These are phyloP conservation scores for Poecilus cupreus DNA, from an alignment of 2,888 invertebrate genomes.

Conservation along the genomic window DNA sequence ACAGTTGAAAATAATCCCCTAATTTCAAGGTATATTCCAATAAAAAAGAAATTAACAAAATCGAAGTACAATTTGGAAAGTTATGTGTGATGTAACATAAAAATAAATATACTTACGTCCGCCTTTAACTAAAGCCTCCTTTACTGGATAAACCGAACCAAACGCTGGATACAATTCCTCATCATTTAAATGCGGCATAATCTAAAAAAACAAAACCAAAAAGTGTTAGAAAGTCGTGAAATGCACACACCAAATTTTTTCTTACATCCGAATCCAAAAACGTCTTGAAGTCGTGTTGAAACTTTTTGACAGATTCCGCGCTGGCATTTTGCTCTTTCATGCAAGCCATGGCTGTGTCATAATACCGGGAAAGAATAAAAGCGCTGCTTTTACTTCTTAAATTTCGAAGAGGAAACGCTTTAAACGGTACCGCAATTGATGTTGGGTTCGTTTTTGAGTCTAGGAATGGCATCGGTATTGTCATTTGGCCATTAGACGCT, in stretches of 20 bases:
- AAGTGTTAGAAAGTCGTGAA: too few relatives aligned
- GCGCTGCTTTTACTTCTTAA: slow-evolving; percentile 71
- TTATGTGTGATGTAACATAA: too few relatives aligned
- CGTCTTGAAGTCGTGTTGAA: slow-evolving; percentile 74
- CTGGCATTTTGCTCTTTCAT: slow-evolving; percentile 70
- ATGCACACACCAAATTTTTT: too few relatives aligned
- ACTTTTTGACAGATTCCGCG: slow-evolving; percentile 70
- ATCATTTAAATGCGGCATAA: slow-evolving; percentile 1
- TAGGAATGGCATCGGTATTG: slow-evolving; percentile 77
- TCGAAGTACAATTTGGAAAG: too few relatives aligned
- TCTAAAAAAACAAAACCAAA: neutral
- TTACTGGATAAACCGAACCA: neutral
- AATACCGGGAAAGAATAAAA: slow-evolving; percentile 75
- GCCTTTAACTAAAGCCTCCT: neutral
- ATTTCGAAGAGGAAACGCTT: slow-evolving; percentile 73
- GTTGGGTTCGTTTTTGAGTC: slow-evolving; percentile 75
- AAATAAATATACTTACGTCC: neutral
- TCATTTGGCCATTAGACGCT: slow-evolving; percentile 42
- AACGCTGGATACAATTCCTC: neutral
- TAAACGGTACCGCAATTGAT: slow-evolving; percentile 79
- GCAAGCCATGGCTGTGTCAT: slow-evolving; percentile 75
- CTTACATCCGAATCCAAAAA: slow-evolving; percentile 75
- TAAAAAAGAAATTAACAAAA: too few relatives aligned
- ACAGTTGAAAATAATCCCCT: too few relatives aligned
- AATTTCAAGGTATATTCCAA: too few relatives aligned